A percentile compares a stretch with the other conserved stretches of the same genome.
These are phyloP conservation scores for Menidia beryllina DNA, from an alignment of 2,113 vertebrate species.

Conservation along the genomic window DNA sequence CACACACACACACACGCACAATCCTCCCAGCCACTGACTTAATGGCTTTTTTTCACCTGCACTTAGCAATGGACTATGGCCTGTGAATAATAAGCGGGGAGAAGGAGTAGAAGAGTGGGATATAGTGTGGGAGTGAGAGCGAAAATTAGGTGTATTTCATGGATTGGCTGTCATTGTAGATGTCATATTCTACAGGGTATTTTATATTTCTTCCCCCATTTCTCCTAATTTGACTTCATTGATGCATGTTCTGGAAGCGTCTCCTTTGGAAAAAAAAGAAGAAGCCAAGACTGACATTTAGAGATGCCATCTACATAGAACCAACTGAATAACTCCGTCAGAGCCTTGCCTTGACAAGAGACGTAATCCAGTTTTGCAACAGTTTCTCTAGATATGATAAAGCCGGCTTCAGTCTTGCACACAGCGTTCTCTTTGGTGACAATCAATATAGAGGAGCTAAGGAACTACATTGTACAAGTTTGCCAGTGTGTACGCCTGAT, in stretches of 20 bases:
- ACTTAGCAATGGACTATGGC: constrained; percentile 64
- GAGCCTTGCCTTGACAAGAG: constrained; percentile 29
- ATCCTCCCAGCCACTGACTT: constrained; percentile 61
- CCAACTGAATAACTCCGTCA: constrained; percentile 36
- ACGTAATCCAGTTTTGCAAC: not conserved
- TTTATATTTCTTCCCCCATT: constrained; percentile 51
- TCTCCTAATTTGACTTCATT: constrained; percentile 44
- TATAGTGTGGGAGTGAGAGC: constrained; percentile 21
- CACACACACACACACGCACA: constrained; percentile 24
- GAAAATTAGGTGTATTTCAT: constrained; percentile 58
- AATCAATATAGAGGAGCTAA: not conserved
- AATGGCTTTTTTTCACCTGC: constrained; percentile 75
- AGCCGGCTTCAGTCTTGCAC: constrained; percentile 15
- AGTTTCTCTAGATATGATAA: constrained; percentile 24
- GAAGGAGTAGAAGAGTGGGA: constrained; percentile 41
- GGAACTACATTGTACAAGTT: constrained; percentile 16
- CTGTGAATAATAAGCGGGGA: constrained; percentile 72
- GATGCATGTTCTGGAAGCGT: constrained; percentile 31
- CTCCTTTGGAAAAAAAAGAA: constrained; percentile 43
- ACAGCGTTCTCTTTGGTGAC: constrained; percentile 11
- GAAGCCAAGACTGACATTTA: constrained; percentile 33
- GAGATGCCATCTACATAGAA: constrained; percentile 18
- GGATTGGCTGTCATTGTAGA: constrained; percentile 64
- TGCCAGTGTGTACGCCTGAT: constrained; percentile 14
- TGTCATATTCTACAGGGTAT: constrained; percentile 49